Conservation (phyloP, 1,140 invertebrate species). For the Triops cancriformis region DNA sequence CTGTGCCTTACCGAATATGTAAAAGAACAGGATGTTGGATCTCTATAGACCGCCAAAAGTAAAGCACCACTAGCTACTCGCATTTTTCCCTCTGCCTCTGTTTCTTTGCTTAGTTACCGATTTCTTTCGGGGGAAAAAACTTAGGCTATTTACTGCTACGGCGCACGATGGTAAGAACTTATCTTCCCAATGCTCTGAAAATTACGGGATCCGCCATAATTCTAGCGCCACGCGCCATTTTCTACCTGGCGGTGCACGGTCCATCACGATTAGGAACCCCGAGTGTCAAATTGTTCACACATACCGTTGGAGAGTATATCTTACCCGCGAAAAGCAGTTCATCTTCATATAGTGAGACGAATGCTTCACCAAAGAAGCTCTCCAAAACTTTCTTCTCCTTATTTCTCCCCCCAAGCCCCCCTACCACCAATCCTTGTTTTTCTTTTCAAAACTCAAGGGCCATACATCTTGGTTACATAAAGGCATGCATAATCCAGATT, state of each 20-base stretch:
- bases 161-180: not conserved
- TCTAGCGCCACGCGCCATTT: not conserved
- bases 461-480: not conserved
- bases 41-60: not conserved
- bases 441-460: not conserved
- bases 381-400: not conserved
- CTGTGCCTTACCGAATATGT: not conserved
- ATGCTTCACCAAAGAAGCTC: conserved; percentile 4
- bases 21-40: not conserved
- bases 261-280: not conserved
- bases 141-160: not conserved
- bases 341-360: not conserved
- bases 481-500: not conserved
- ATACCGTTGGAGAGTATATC: not conserved
- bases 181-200: not conserved
- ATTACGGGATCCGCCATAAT: not conserved
- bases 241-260: not conserved
- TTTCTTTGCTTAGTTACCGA: not conserved
- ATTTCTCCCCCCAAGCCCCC: not conserved
- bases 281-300: not conserved
- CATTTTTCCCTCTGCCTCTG: not conserved
- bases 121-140: not conserved
- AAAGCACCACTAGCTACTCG: not conserved
- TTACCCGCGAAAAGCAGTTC: not conserved
- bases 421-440: not conserved